Percentiles rank a stretch among this genome's conserved stretches.
Conservation (phyloP, 2,888 invertebrate genomes). For the Sarcophaga carnaria region DNA sequence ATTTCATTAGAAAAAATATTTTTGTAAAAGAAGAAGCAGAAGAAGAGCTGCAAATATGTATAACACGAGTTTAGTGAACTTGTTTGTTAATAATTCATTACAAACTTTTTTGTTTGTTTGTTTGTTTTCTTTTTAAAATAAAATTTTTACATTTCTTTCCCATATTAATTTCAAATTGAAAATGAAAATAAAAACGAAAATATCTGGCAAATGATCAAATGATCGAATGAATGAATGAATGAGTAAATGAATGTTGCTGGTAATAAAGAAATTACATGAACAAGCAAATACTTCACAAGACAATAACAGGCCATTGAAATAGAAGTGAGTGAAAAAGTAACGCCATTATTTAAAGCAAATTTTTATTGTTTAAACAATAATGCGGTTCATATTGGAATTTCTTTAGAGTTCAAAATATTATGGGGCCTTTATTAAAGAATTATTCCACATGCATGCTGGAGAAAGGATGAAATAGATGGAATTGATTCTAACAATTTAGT, state of each 20-base stretch:
- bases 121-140: not conserved
- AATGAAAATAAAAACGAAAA: constrained; percentile 29
- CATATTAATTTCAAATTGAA: constrained; percentile 57
- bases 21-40: not conserved
- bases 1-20: not conserved
- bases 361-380: too few relatives aligned
- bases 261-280: not conserved
- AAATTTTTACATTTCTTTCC: constrained; percentile 44
- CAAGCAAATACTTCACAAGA: not conserved
- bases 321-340: not conserved
- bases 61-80: not conserved
- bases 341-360: not conserved
- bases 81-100: not conserved
- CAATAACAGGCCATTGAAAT: not conserved
- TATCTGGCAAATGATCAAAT: not conserved
- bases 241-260: not conserved
- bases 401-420: too few relatives aligned
- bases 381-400: too few relatives aligned
- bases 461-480: too few relatives aligned
- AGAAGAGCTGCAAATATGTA: not conserved
- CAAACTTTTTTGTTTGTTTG: not conserved
- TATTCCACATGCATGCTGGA: too few relatives aligned
- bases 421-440: too few relatives aligned
- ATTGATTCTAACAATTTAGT: too few relatives aligned
- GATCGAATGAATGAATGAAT: too few relatives aligned